Conservation (phyloP, 2,888 invertebrate genomes). For the Bruchidius siliquastri region DNA sequence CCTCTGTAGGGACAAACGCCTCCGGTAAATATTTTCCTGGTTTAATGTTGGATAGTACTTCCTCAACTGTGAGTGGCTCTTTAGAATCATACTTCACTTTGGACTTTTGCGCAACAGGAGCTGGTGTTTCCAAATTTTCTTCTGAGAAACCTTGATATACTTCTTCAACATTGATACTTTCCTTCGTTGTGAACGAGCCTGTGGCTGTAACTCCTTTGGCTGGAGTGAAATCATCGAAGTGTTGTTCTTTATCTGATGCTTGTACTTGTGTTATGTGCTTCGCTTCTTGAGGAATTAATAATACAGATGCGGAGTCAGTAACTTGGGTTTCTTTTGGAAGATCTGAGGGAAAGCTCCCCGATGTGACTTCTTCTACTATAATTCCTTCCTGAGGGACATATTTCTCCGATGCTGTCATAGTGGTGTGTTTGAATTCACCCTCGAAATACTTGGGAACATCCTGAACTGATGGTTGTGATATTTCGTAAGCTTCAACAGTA, state of each 20-base stretch:
- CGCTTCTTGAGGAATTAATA: conserved; percentile 61
- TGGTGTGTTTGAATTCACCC: conserved; percentile 43
- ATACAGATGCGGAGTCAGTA: conserved; percentile 35
- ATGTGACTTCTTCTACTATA: conserved; percentile 47
- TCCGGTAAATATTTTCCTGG: conserved; percentile 76
- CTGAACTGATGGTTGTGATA: conserved; percentile 54
- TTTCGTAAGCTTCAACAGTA: conserved; percentile 52
- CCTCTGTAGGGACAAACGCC: conserved; percentile 73
- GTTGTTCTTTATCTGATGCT: conserved; percentile 57
- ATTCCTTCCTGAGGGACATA: conserved; percentile 50
- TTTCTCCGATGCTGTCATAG: conserved; percentile 44
- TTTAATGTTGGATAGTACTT: conserved; percentile 65
- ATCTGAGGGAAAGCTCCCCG: conserved; percentile 35
- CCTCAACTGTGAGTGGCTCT: conserved; percentile 63
- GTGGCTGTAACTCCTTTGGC: conserved; percentile 54
- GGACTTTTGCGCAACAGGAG: conserved; percentile 53
- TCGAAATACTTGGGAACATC: conserved; percentile 49
- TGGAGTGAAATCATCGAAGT: conserved; percentile 43
- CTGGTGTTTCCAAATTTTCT: conserved; percentile 50
- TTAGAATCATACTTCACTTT: conserved; percentile 59
- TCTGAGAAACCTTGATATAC: conserved; percentile 57
- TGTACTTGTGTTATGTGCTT: conserved; percentile 60
- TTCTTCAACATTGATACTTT: conserved; percentile 63
- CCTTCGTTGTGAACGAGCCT: conserved; percentile 55
- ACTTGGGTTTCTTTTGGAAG: conserved; percentile 42